Percentiles rank a stretch among this genome's conserved stretches.
Evolutionary conservation across 2,113 vertebrate genomes (phyloP).

Genomic region (Procapra przewalskii): DNA sequence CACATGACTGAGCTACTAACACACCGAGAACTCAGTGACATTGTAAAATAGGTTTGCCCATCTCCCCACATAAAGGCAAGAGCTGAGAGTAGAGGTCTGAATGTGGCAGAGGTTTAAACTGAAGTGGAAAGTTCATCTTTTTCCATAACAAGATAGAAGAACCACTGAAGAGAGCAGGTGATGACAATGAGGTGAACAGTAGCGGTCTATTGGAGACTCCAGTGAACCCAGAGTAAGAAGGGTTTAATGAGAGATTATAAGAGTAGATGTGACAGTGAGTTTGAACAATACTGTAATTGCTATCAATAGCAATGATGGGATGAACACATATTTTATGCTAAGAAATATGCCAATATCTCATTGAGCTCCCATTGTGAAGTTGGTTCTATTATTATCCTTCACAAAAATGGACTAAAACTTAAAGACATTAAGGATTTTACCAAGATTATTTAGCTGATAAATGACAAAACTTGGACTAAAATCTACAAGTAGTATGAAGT

Average conservation of each 20-base stretch:
- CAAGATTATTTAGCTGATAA: not conserved
- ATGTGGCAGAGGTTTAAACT: not conserved
- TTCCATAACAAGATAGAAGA: not conserved
- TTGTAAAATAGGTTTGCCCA: not conserved
- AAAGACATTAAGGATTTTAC: not conserved
- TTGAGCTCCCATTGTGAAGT: not conserved
- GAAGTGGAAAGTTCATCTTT: not conserved
- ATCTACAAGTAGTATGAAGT: not conserved
- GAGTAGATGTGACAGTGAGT: not conserved
- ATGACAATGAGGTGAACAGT: not conserved
- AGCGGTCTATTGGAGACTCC: not conserved
- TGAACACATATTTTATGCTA: not conserved
- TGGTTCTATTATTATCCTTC: not conserved
- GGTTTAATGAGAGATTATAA: not conserved
- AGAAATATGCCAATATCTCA: not conserved
- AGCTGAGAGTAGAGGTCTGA: not conserved
- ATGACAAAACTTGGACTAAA: not conserved
- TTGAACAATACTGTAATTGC: not conserved
- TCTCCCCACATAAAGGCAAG: not conserved
- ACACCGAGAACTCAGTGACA: not conserved
- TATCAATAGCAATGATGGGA: not conserved
- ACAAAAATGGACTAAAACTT: not conserved
- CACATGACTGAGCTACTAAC: not conserved
- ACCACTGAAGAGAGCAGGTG: not conserved
- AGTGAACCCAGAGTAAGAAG: not conserved